Conservation (phyloP, 1,140 invertebrate genomes). For the Cotesia chilonis region DNA sequence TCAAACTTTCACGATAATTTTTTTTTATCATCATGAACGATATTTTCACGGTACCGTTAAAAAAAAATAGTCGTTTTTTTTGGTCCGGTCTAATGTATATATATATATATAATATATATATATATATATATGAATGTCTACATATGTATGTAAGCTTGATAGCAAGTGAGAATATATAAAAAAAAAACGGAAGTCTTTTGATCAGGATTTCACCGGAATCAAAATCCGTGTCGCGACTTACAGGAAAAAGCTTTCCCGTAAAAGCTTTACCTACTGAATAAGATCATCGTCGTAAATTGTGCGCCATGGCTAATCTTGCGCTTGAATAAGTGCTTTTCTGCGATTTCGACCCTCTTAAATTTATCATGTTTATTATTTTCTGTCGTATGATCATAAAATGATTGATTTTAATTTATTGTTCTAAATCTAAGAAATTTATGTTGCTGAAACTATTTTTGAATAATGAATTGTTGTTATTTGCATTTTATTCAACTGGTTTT, state of each 20-base stretch:
- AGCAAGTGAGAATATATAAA: constrained; percentile 16
- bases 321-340: constrained; percentile 48
- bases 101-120: no score
- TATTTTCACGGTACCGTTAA: no score
- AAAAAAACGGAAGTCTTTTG: constrained; percentile 9
- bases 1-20: no score
- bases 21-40: no score
- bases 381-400: no score
- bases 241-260: constrained; percentile 67
- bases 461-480: no score
- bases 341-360: constrained; percentile 18
- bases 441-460: no score
- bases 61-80: no score
- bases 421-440: no score
- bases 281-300: constrained; percentile 64
- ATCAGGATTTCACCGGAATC: constrained; percentile 32
- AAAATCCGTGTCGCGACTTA: constrained; percentile 59
- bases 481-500: no score
- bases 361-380: constrained; percentile 27
- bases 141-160: constrained; percentile 17
- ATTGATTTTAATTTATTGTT: no score
- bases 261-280: constrained; percentile 59
- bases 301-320: constrained; percentile 63
- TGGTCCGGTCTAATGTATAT: no score
- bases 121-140: neutral